Base-by-base conservation (phyloP, 1,140 invertebrate species). In the Acyrthosiphon pisum region DNA sequence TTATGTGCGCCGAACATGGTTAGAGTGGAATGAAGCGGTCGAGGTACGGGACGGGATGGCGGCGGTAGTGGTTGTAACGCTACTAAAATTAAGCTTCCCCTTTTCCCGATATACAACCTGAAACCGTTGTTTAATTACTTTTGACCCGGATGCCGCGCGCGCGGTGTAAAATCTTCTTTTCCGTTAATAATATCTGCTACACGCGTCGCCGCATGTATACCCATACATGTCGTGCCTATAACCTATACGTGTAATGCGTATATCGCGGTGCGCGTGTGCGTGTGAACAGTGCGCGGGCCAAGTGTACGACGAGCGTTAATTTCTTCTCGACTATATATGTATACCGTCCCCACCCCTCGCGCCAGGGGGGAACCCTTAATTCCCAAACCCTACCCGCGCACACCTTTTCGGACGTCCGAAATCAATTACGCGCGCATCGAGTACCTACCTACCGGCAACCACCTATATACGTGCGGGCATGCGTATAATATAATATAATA, bases 111-210 rank as follows among this genome's bases (percentile, higher is more conserved):
- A 90, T 90, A 60, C 26, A 68, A 68, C 56, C 89, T 37, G 56
- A 90, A 90, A 68, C 89, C 53, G 89, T 90, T 68, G 89, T 90
- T 90, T 90, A 90, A 90, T 90, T 90, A 90, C 89, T 90, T 90
- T 90, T 90, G 53, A 90, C 89, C 89, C 53, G 26, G 41, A 68
- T 26, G 44, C 50, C 35, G 50, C 56, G 56, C 53, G 53, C 26
- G 37, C 20, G 22, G 44, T 30, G 53, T 90, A 90, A 60, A 89
- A 89, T 35, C 53, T 90, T 44, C 56, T 68, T 90, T 60, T 68
- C 53, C 53, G 56, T 90, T 68, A 30, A 90, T 68, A 90, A 56
- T 30, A 41, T 30, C 60, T 68, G 14, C 60, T 76, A 76, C 18
- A n/a, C 30, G 60, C 87, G n/a, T 30, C 86, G 37, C 30, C 46